phyloP scores from a whole-genome alignment of 2,113 vertebrate genomes.

The Periophthalmus modestus region DNA sequence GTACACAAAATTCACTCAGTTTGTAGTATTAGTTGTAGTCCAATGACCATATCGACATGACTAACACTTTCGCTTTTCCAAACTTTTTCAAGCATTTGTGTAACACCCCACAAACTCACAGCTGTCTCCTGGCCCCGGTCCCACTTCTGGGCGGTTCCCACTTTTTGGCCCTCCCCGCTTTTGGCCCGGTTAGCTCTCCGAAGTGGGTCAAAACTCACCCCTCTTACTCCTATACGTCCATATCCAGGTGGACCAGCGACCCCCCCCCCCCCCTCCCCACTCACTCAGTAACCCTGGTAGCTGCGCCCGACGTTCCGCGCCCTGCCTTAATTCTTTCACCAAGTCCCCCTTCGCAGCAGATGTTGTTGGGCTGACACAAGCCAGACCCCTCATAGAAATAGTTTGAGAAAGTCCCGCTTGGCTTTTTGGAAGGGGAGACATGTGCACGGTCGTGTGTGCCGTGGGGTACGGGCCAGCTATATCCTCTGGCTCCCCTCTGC shows the following conservation, averaged over 20 bases:
- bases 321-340: constrained; percentile 71
- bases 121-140: constrained; percentile 26
- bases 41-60: not conserved
- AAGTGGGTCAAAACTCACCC: constrained; percentile 44
- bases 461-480: constrained; percentile 58
- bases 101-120: constrained; percentile 24
- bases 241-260: constrained; percentile 36
- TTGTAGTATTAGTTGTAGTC: not conserved
- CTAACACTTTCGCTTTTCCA: not conserved
- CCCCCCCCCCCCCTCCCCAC: constrained; percentile 26
- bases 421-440: constrained; percentile 64
- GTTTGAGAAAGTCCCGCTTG: constrained; percentile 67
- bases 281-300: constrained; percentile 60
- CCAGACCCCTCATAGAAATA: constrained; percentile 73
- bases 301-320: constrained; percentile 40
- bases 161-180: constrained; percentile 8
- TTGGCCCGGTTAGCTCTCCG: constrained; percentile 19
- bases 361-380: constrained; percentile 62
- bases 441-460: constrained; percentile 72
- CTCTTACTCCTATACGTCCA: constrained; percentile 27
- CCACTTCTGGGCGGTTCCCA: constrained; percentile 3
- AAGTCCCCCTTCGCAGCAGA: constrained; percentile 64
- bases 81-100: not conserved
- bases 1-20: no score
- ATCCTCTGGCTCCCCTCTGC: constrained; percentile 66